phyloP scores from a whole-genome alignment of 2,797 vertebrate genomes.

The Ataeniobius toweri region DNA sequence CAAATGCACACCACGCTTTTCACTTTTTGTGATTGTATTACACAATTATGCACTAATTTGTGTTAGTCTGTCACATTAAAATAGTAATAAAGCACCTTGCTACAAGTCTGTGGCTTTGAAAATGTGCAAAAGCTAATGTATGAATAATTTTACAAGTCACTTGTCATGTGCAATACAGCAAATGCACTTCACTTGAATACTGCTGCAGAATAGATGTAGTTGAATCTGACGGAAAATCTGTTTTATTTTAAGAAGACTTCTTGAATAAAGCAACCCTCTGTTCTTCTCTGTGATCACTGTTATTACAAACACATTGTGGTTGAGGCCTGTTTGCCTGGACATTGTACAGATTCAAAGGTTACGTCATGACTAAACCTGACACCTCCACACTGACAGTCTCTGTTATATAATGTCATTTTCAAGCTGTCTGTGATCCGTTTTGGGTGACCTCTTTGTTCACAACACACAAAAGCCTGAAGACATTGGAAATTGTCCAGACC shows the following conservation, averaged over 20 bases:
- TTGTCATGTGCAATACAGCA: background rate
- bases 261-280: background rate
- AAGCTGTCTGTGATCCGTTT: constrained; percentile 18
- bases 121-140: background rate
- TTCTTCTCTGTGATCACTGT: constrained; percentile 9
- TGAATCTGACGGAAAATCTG: background rate
- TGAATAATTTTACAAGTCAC: background rate
- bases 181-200: background rate
- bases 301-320: constrained; percentile 7
- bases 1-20: no score
- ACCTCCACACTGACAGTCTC: background rate
- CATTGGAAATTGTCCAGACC: constrained; percentile 35
- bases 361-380: constrained; percentile 19
- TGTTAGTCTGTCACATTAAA: background rate
- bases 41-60: no score
- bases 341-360: constrained; percentile 7
- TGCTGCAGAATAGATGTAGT: background rate
- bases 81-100: background rate
- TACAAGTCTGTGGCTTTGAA: no score
- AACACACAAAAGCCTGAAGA: constrained; percentile 10
- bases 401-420: constrained; percentile 48
- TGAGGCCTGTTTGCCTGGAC: background rate
- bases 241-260: no score
- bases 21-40: no score
- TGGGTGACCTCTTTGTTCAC: constrained; percentile 22